phyloP scores from a whole-genome alignment of 64 coral and sea anemone genomes.

The Trachythela sp. region DNA sequence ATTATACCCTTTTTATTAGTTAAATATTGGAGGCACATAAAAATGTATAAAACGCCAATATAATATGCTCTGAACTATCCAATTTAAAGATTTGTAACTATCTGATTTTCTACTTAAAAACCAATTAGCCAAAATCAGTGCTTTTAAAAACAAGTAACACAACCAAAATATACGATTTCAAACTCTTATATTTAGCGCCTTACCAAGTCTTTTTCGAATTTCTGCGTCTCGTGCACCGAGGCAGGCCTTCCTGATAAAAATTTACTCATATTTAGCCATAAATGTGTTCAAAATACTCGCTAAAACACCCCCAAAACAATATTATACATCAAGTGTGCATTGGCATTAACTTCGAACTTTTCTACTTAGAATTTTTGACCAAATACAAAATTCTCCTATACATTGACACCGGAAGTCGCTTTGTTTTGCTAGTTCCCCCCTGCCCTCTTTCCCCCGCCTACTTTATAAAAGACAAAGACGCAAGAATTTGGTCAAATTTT shows the following conservation, averaged over 20 bases:
- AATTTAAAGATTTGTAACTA: not conserved
- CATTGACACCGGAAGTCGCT: not conserved
- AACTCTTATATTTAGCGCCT: not conserved
- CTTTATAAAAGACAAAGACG: not conserved
- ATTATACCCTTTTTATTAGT: not conserved
- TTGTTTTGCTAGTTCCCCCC: too few species aligned
- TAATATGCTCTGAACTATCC: not conserved
- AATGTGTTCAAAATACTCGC: not conserved
- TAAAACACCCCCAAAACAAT: not conserved
- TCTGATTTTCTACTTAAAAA: not conserved
- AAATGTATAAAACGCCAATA: not conserved
- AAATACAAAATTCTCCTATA: not conserved
- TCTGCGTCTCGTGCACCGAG: not conserved
- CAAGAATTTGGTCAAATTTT: not conserved
- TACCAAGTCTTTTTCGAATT: not conserved
- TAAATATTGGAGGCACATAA: not conserved
- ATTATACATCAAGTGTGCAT: not conserved
- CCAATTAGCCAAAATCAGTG: not conserved
- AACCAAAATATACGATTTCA: not conserved
- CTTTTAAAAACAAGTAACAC: not conserved
- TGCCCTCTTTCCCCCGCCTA: not conserved
- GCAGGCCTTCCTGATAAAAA: constrained; percentile 8
- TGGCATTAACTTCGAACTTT: not conserved
- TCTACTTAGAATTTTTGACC: not conserved
- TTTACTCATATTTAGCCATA: constrained; percentile 16